phyloP scores from a whole-genome alignment of 2,888 invertebrate genomes.

The Zelleria hepariella region DNA sequence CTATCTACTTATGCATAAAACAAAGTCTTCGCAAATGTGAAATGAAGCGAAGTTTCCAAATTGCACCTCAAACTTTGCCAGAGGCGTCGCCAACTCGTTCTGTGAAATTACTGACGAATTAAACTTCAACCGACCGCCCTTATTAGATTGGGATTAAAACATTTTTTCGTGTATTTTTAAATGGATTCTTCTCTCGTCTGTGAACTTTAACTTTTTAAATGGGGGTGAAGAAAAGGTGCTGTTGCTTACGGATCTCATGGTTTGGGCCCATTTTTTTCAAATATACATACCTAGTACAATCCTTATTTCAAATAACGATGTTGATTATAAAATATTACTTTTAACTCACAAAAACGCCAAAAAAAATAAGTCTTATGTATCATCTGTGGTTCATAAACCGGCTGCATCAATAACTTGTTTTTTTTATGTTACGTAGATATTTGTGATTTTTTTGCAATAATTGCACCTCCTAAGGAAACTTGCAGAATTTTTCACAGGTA shows the following conservation, averaged over 20 bases:
- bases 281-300: too few species aligned
- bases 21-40: not conserved
- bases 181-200: not conserved
- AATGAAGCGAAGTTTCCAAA: not conserved
- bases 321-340: too few species aligned
- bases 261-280: not conserved
- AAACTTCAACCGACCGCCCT: not conserved
- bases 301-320: too few species aligned
- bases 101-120: not conserved
- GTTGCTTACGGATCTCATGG: not conserved
- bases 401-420: too few species aligned
- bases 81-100: not conserved
- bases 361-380: too few species aligned
- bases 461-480: too few species aligned
- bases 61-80: not conserved
- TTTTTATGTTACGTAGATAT: too few species aligned
- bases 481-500: too few species aligned
- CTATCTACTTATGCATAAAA: too few species aligned
- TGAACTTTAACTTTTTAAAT: not conserved
- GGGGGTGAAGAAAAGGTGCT: not conserved
- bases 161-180: not conserved
- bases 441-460: too few species aligned
- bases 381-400: too few species aligned
- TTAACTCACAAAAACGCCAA: too few species aligned
- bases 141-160: not conserved